Evolutionary conservation across 2,888 invertebrate genomes (phyloP), one percentile per base, ranked within the genome.

Genomic region (Caenorhabditis wallacei): DNA sequence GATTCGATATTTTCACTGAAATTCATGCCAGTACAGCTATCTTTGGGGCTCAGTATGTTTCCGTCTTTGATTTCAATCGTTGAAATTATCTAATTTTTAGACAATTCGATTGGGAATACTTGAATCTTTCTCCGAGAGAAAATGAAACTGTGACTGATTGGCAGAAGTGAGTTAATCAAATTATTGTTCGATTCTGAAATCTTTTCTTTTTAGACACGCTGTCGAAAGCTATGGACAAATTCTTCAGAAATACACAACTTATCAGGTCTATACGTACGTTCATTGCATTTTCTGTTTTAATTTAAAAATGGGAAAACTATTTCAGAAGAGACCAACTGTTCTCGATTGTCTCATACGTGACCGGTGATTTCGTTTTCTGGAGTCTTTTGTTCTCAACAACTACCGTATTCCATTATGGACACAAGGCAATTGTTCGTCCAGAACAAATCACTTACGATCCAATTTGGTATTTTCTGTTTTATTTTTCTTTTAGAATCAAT

Each of bases 1-100:
- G 80, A 22, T 84, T 84, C 43, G 86, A 86, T 51, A 74, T 86
- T 40, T 86, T 81, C 78, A 86, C 86, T 2, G 86, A 84, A 20
- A 85, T 86, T 35, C 80, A 84, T 18, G 84, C 84, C 5, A 81
- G 81, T 37, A 81, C 76, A 2, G 81, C 80, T 0, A 72, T 79
- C 51, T 83, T 79, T 24, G 84, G 85, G n/a, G 48, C 72, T 43
- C 61, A 80, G 76, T 76, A 46, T 76, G 76, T 37, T 35, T 56
- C 5, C n/a, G n/a, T n/a, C n/a, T n/a, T n/a, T n/a, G n/a, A n/a
- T n/a, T n/a, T n/a, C n/a, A n/a, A n/a, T n/a, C n/a, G 20, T 68
- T n/a, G 57, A 66, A 4, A 51, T 40, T 20, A 8, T 30, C n/a
- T 10, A 20, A 10, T 22, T 80, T 75, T 7, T 43, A 79, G 72